Base-by-base conservation (phyloP, 2,797 vertebrate genomes). In the Spinus olivaceus region DNA sequence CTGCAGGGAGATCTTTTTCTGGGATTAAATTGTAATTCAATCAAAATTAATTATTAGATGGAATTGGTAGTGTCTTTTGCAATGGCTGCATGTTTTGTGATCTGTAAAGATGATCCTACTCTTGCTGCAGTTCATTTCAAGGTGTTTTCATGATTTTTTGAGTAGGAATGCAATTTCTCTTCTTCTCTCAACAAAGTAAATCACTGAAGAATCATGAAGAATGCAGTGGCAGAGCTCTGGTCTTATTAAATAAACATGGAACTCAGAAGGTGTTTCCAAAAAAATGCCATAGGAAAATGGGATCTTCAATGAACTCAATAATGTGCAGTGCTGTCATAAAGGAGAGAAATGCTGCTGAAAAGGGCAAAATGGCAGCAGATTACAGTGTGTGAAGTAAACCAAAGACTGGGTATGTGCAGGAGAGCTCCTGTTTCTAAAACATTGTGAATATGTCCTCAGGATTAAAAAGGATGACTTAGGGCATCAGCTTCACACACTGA, bases 1-100 rank as follows among this genome's bases (percentile, higher is more conserved):
- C 20, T 88, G 50, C 33, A 90, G 57, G 57, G 70, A 86, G n/a
- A 71, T 71, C 7, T 86, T 92, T 81, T n/a, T 72, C 78, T 88
- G 80, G 74, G 32, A 81, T 77, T 86, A 91, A 73, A 6, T 3
- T 15, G 53, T 44, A 92, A 84, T 92, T 88, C 20, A 54, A 82
- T 84, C 65, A 72, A 86, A 94, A 91, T 92, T 86, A 88, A 81
- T 84, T 76, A 81, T 69, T 65, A 76, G 39, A 30, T 54, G 18
- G 35, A 79, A 81, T 39, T 65, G 27, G 33, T 65, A n/a, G 5
- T 44, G 19, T 12, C 15, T 76, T 86, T 63, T 71, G 28, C 54
- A 71, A 42, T 11, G 17, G 4, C 15, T 72, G 10, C 12, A 9
- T 11, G 30, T 67, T 25, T 79, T 53, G 9, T 14, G 20, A 71